Evolutionary conservation across 2,888 invertebrate genomes (phyloP), one percentile per base, ranked within the genome.

Genomic region (Mayetiola destructor): DNA sequence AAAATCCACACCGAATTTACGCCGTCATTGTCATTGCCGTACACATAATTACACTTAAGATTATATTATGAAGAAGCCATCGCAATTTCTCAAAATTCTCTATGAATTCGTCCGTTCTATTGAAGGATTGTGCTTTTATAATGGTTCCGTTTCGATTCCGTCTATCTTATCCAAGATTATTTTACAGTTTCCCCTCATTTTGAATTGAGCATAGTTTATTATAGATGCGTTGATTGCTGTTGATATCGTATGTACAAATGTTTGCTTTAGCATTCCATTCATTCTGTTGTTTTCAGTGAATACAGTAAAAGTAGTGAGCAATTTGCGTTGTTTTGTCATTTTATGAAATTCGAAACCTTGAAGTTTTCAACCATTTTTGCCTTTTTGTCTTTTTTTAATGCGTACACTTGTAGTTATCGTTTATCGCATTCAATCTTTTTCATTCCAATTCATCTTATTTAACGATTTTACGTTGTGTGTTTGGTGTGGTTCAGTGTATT

Each of bases 21-120:
- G 27, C 48, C 48, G 48, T 48, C 48, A 48, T 48, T 48, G 48
- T 48, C 48, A 48, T 48, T 48, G 48, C 27, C 48, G 48, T 27
- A 48, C 48, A 48, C 27, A 48, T 48, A 48, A 48, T 48, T 48
- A 48, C 48, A 48, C 48, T 48, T 48, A 48, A 48, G 48, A 48
- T 48, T 48, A 48, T 27, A 48, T 48, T 48, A 48, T 48, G 48
- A 48, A 48, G 27, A 48, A n/a, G n/a, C n/a, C n/a, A n/a, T n/a
- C n/a, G 48, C 27, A 27, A 23, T 48, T 48, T 27, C n/a, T 12
- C 37, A n/a, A 12, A 12, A 37, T 12, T 37, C 37, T 5, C 37
- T 37, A 23, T 23, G 42, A 48, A 21, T 27, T n/a, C 23, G 48
- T 48, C 27, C 48, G 27, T 48, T 48, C 27, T n/a, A n/a, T n/a